Conservation (phyloP, 2,797 vertebrate species). For the Eupleurogrammus muticus region DNA sequence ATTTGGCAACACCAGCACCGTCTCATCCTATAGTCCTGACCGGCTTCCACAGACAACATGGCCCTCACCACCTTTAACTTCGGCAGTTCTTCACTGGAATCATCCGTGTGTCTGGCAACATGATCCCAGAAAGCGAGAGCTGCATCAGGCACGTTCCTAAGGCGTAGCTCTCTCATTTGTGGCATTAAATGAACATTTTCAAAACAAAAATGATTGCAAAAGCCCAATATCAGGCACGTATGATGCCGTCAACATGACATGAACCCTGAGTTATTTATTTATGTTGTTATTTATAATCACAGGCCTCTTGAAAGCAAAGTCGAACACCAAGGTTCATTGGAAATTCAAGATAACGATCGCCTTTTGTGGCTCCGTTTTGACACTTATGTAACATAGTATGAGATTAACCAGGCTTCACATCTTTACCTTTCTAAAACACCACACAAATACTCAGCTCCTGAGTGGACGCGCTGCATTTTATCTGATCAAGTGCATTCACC, state of each 20-base stretch:
- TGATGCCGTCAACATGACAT: neutral
- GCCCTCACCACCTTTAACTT: neutral
- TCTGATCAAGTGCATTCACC: constrained; percentile 62
- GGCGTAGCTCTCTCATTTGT: neutral
- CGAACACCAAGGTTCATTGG: neutral
- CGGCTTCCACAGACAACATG: constrained; percentile 35
- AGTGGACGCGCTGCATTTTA: constrained; percentile 56
- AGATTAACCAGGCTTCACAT: constrained; percentile 12
- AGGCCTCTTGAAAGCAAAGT: neutral
- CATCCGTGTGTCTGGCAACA: neutral
- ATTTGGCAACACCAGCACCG: constrained; percentile 69
- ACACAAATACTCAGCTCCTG: constrained; percentile 45
- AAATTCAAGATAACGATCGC: neutral
- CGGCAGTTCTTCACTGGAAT: constrained; percentile 2
- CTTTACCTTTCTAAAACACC: constrained; percentile 39
- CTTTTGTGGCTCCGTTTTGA: neutral
- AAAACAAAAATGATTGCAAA: neutral
- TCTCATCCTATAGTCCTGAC: constrained; percentile 54
- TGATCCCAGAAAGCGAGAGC: constrained; percentile 1
- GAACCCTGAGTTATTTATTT: constrained; percentile 4
- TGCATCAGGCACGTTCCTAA: neutral
- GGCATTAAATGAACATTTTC: neutral
- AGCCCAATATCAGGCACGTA: neutral
- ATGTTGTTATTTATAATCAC: neutral
- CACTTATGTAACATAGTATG: neutral